A percentile compares a stretch with the other conserved stretches of the same genome.
Conservation (phyloP, 2,113 vertebrate species). For the Arizona elegans region DNA sequence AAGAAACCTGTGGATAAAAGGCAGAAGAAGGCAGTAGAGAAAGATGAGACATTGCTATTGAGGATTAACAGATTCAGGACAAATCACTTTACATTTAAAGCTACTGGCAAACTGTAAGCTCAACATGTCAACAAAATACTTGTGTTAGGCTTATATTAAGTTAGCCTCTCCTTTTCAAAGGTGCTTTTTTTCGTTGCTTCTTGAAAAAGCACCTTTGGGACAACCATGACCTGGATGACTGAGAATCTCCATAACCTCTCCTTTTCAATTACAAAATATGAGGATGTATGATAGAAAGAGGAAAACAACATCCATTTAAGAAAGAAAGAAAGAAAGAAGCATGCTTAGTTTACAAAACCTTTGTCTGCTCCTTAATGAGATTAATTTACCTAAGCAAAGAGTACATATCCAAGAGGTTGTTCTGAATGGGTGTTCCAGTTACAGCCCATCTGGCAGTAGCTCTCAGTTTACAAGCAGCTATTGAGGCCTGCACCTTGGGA, state of each 20-base stretch:
- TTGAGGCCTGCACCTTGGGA: slow-evolving; percentile 86
- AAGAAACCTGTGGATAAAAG: slow-evolving; percentile 78
- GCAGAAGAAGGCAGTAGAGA: not conserved
- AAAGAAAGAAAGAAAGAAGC: not conserved
- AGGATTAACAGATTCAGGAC: not conserved
- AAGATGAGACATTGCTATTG: not conserved
- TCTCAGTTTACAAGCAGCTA: slow-evolving; percentile 85
- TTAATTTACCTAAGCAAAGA: slow-evolving; percentile 86
- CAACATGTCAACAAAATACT: not conserved
- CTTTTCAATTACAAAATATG: not conserved
- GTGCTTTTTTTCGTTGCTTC: too few species aligned
- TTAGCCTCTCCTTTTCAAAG: not conserved
- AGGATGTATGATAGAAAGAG: not conserved
- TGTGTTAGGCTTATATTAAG: not conserved
- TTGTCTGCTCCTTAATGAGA: rapidly evolving
- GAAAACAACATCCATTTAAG: not conserved
- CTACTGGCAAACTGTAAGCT: not conserved
- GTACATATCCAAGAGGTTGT: slow-evolving; percentile 96
- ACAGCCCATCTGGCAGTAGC: slow-evolving; percentile 88
- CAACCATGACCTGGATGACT: too few species aligned
- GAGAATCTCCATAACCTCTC: too few species aligned
- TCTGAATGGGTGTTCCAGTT: slow-evolving; percentile 94
- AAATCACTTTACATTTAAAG: not conserved
- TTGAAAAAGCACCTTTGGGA: too few species aligned
- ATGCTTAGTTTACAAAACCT: not conserved